Percentiles rank a stretch among this genome's conserved stretches.
phyloP scores from a whole-genome alignment of 2,888 invertebrate genomes.

The Tupiocoris notatus region DNA sequence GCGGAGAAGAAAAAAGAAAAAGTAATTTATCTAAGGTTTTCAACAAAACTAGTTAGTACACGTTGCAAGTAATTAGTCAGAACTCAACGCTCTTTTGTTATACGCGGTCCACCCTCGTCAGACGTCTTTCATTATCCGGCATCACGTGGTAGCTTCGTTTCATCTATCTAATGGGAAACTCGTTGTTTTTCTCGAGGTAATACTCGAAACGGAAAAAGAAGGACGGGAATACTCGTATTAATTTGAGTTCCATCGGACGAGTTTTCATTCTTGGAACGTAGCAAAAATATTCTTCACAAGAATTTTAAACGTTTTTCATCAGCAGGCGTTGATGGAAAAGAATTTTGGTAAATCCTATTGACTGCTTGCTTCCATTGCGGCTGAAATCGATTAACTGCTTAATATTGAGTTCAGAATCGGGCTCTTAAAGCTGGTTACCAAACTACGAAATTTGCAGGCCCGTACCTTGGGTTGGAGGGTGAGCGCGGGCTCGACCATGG shows the following conservation, averaged over 20 bases:
- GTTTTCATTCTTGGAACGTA: too few relatives aligned
- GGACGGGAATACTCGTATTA: too few relatives aligned
- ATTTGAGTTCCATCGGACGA: too few relatives aligned
- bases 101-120: not conserved
- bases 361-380: not conserved
- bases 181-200: too few relatives aligned
- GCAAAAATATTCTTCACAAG: too few relatives aligned
- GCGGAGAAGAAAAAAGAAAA: too few relatives aligned
- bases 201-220: too few relatives aligned
- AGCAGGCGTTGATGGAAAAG: not conserved
- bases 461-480: conserved; percentile 27
- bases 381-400: not conserved
- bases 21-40: too few relatives aligned
- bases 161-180: not conserved
- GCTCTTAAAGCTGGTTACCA: not conserved
- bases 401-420: not conserved
- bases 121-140: not conserved
- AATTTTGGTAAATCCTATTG: not conserved
- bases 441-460: not conserved
- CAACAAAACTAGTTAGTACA: not conserved
- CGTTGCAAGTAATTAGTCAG: not conserved
- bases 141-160: not conserved
- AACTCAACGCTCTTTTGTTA: not conserved
- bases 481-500: conserved; percentile 27
- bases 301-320: too few relatives aligned